Percentiles rank a stretch among this genome's conserved stretches.
Conservation (phyloP, 2,113 vertebrate genomes). For the Alligator sinensis region DNA sequence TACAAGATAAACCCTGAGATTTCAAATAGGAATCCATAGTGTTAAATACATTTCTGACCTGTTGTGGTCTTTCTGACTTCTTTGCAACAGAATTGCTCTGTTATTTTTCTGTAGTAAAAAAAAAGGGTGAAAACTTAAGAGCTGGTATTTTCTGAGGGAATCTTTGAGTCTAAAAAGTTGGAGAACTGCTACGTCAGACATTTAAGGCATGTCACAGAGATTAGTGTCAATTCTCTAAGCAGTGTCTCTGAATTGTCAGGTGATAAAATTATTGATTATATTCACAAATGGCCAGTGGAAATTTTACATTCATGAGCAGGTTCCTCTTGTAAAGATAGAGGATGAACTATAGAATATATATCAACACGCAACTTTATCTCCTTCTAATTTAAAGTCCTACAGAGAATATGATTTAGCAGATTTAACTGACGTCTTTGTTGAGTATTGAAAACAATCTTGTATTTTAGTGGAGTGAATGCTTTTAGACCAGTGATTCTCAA, state of each 20-base stretch:
- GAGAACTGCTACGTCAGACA: too few species aligned
- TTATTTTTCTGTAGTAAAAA: too few species aligned
- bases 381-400: neutral
- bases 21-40: too few species aligned
- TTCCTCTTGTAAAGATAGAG: neutral
- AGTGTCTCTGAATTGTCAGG: neutral
- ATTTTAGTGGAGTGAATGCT: neutral
- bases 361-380: neutral
- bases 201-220: neutral
- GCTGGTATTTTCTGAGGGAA: too few species aligned
- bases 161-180: too few species aligned
- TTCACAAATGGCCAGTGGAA: neutral
- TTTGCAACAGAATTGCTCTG: too few species aligned
- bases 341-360: neutral
- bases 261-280: neutral
- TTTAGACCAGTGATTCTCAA: neutral
- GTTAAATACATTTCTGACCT: too few species aligned
- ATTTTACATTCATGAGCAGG: neutral
- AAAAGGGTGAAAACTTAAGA: too few species aligned
- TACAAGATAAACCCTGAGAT: too few species aligned
- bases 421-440: neutral
- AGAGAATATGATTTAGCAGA: neutral
- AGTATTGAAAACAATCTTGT: neutral
- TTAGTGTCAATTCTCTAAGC: neutral
- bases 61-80: too few species aligned